Conservation (phyloP, 2,797 vertebrate genomes). For the Sebastes vulpes region DNA sequence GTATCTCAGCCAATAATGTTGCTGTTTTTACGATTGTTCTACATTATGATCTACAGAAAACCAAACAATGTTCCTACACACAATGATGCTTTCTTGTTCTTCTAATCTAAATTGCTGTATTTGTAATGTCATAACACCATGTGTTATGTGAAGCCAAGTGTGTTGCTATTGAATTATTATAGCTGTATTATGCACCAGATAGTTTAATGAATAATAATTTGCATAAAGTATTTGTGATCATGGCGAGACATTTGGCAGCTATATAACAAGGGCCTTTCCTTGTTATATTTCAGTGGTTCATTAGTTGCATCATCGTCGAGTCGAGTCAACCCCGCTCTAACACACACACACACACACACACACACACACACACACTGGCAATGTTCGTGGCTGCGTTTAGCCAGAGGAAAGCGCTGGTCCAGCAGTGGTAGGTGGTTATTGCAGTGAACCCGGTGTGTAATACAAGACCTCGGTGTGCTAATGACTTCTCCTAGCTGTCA, state of each 20-base stretch:
- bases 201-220: not conserved
- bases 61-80: too few species aligned
- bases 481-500: constrained; percentile 76
- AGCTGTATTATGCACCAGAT: not conserved
- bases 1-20: too few species aligned
- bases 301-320: constrained; percentile 10
- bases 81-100: not conserved
- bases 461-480: constrained; percentile 66
- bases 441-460: constrained; percentile 52
- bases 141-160: not conserved
- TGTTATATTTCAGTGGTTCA: not conserved
- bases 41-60: too few species aligned
- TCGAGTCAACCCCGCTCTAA: not conserved
- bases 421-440: constrained; percentile 12
- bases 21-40: too few species aligned
- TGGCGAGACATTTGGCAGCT: not conserved
- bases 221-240: not conserved
- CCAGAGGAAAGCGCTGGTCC: not conserved
- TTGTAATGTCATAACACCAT: not conserved
- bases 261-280: not conserved
- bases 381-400: not conserved
- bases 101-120: not conserved
- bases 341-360: constrained; percentile 9
- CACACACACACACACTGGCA: not conserved
- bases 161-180: not conserved